Evolutionary conservation across 1,140 invertebrate genomes (phyloP).

Genomic region (Cephus cinctus): DNA sequence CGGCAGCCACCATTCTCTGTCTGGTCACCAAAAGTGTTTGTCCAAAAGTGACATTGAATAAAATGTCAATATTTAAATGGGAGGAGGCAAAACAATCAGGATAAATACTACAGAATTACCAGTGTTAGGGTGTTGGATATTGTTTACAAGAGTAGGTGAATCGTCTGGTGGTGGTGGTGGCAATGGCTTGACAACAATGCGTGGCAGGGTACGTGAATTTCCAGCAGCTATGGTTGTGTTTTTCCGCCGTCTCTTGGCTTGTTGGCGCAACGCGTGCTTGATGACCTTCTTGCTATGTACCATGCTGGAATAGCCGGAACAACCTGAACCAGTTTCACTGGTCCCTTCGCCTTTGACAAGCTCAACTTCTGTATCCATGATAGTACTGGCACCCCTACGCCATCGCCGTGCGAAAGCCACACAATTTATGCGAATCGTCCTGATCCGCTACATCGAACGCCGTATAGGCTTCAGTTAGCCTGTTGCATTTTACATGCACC

Average conservation of each 20-base stretch:
- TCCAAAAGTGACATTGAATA: too few species aligned
- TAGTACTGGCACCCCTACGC: neutral
- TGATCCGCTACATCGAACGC: too few species aligned
- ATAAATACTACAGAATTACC: constrained; percentile 28
- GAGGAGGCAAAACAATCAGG: too few species aligned
- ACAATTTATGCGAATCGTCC: too few species aligned
- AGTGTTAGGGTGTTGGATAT: constrained; percentile 39
- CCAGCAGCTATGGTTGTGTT: constrained; percentile 73
- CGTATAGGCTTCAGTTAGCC: neutral
- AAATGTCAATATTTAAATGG: too few species aligned
- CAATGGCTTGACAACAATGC: constrained; percentile 70
- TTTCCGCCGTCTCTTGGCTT: constrained; percentile 75
- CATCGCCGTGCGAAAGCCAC: neutral
- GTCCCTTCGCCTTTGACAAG: constrained; percentile 37
- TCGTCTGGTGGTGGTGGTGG: constrained; percentile 60
- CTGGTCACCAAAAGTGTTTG: too few species aligned
- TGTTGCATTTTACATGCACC: neutral
- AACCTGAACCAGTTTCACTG: constrained; percentile 41
- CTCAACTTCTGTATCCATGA: constrained; percentile 24
- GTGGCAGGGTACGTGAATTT: constrained; percentile 65
- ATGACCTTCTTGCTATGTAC: constrained; percentile 63
- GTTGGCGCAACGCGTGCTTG: constrained; percentile 73
- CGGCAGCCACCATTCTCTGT: too few species aligned
- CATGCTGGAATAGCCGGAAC: constrained; percentile 47
- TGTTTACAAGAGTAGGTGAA: constrained; percentile 37